These are phyloP conservation scores for Pterostichus niger DNA, from an alignment of 2,888 invertebrate genomes.

Conservation along the genomic window DNA sequence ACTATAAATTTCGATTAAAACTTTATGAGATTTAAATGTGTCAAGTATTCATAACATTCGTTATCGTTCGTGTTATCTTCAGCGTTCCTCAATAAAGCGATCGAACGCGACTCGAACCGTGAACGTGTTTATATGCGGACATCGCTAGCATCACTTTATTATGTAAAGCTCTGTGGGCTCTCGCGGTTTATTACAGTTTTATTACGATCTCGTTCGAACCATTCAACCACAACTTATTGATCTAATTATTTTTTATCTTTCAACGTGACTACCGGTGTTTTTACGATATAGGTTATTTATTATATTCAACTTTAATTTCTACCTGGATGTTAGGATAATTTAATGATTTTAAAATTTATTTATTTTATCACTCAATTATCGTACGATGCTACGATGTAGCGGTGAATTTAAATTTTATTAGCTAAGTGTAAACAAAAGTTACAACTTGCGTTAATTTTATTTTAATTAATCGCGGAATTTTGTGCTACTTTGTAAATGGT, in stretches of 20 bases:
- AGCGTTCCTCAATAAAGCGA: slow-evolving; percentile 19
- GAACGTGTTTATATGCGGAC: neutral
- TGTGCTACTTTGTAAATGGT: no score
- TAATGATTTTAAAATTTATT: slow-evolving; percentile 22
- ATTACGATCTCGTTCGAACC: slow-evolving; percentile 24
- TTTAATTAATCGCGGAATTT: no score
- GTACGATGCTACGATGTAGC: slow-evolving; percentile 7
- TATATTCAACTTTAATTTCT: slow-evolving; percentile 31
- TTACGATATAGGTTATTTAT: slow-evolving; percentile 33
- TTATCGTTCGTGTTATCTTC: slow-evolving; percentile 13
- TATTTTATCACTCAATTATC: slow-evolving; percentile 31
- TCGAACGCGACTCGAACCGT: neutral
- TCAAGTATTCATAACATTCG: slow-evolving; percentile 38
- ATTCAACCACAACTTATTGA: slow-evolving; percentile 52
- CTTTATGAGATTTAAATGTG: slow-evolving; percentile 39
- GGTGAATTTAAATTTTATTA: slow-evolving; percentile 7
- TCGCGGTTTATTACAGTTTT: slow-evolving; percentile 38
- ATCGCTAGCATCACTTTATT: slow-evolving; percentile 2
- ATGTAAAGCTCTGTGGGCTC: slow-evolving; percentile 20
- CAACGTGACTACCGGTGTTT: slow-evolving; percentile 57
- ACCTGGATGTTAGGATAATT: slow-evolving; percentile 17
- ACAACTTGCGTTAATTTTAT: neutral
- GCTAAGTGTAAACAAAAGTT: neutral
- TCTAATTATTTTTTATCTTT: slow-evolving; percentile 62
- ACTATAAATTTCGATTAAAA: slow-evolving; percentile 20